phyloP scores from a whole-genome alignment of 1,140 invertebrate species.

The Dendrolimus kikuchii region DNA sequence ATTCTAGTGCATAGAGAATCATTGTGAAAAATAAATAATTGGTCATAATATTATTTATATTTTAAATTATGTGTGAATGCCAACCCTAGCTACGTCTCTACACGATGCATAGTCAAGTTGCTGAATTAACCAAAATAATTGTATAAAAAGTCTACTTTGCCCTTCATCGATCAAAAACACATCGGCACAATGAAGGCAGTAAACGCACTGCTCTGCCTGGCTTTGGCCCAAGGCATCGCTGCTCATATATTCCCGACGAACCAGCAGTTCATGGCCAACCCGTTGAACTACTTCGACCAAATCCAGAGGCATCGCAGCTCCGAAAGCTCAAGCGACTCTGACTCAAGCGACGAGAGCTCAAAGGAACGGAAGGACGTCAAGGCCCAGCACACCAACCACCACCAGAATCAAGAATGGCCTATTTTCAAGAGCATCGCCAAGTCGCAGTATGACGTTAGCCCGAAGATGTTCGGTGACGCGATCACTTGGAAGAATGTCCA shows the following conservation, averaged over 20 bases:
- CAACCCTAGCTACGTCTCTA: too few relatives aligned
- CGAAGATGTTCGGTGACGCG: conserved; percentile 21
- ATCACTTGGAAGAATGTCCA: conserved; percentile 31
- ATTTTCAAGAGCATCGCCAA: conserved; percentile 13
- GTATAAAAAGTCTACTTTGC: conserved; percentile 26
- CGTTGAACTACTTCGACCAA: conserved; percentile 25
- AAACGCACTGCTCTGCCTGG: conserved; percentile 39
- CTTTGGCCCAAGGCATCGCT: conserved; percentile 30
- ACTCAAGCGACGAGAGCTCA: not conserved
- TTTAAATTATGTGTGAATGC: too few relatives aligned
- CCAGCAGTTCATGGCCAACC: conserved; percentile 16
- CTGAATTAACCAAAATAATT: conserved; percentile 16
- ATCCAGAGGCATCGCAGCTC: conserved; percentile 13
- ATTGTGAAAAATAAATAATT: too few relatives aligned
- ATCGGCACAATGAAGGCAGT: conserved; percentile 39
- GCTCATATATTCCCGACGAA: conserved; percentile 43
- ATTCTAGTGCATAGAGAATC: too few relatives aligned
- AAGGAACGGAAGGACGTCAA: not conserved
- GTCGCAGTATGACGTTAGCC: conserved; percentile 16
- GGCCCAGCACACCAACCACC: not conserved
- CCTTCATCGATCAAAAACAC: conserved; percentile 2
- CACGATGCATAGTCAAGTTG: not conserved
- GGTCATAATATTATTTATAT: too few relatives aligned
- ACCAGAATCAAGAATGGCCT: not conserved
- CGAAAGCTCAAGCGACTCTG: conserved; percentile 4